Evolutionary conservation across 2,888 invertebrate genomes (phyloP).

Genomic region (Leucophenga montana): DNA sequence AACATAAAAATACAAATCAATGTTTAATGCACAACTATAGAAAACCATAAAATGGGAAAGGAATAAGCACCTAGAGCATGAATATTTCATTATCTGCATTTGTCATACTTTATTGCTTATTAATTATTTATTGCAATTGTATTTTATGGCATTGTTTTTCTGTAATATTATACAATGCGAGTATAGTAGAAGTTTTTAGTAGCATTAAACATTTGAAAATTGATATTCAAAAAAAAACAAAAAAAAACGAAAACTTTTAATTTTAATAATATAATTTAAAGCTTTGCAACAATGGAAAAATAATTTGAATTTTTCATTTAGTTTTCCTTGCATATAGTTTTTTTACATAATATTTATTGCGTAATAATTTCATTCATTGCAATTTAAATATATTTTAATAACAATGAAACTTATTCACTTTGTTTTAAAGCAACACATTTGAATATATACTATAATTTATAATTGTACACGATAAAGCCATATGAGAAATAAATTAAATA

Average conservation of each 20-base stretch:
- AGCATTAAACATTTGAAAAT: too few species aligned
- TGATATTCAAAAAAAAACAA: too few species aligned
- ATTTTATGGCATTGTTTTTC: not conserved
- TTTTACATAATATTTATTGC: not conserved
- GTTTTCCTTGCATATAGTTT: not conserved
- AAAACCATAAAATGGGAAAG: not conserved
- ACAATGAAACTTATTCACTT: not conserved
- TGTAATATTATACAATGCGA: too few species aligned
- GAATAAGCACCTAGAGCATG: not conserved
- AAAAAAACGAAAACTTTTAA: too few species aligned
- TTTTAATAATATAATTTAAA: too few species aligned
- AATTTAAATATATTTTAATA: conserved; percentile 8
- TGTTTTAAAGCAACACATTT: not conserved
- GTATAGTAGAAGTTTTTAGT: too few species aligned
- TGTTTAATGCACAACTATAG: not conserved
- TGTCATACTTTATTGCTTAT: conserved; percentile 17
- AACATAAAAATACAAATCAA: conserved; percentile 1
- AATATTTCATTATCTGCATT: conserved; percentile 24
- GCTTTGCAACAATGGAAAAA: too few species aligned
- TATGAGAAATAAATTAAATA: too few species aligned
- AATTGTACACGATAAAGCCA: too few species aligned
- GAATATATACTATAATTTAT: not conserved
- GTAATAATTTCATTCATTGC: not conserved
- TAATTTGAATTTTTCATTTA: too few species aligned
- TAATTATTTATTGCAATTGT: conserved; percentile 15